A percentile compares a stretch with the other conserved stretches of the same genome.
These are phyloP conservation scores for Tetragonisca angustula DNA, from an alignment of 2,888 invertebrate species.

Conservation along the genomic window DNA sequence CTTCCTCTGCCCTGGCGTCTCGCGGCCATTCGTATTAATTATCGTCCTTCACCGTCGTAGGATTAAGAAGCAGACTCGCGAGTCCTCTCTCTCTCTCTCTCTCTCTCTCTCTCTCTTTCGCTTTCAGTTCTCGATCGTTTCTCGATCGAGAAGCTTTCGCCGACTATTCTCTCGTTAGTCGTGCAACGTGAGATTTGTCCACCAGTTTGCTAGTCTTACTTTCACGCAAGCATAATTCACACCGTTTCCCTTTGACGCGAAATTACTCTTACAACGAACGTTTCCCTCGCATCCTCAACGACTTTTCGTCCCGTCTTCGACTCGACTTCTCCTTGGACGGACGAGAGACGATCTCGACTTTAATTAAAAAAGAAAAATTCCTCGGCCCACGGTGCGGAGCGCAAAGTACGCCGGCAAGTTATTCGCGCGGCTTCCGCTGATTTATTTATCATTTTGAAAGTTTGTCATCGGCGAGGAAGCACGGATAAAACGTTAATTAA, in stretches of 20 bases:
- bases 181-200: too few relatives aligned
- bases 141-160: too few relatives aligned
- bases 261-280: conserved; percentile 1
- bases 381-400: neutral
- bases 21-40: conserved; percentile 81
- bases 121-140: too few relatives aligned
- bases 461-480: neutral
- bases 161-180: too few relatives aligned
- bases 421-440: neutral
- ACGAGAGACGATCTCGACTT: neutral
- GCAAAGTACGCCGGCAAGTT: neutral
- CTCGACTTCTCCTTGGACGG: too few relatives aligned
- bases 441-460: conserved; percentile 35
- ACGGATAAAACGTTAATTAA: conserved; percentile 41
- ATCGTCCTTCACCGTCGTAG: conserved; percentile 75
- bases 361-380: neutral
- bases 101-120: too few relatives aligned
- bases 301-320: conserved; percentile 8
- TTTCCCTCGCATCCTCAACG: conserved; percentile 51
- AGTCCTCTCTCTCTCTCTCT: neutral
- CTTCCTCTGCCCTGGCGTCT: conserved; percentile 59
- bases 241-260: too few relatives aligned
- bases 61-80: conserved; percentile 70
- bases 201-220: too few relatives aligned
- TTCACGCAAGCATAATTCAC: too few relatives aligned